Evolutionary conservation across 92 coral and sea anemone genomes (phyloP).

Genomic region (Desmophyllum pertusum): DNA sequence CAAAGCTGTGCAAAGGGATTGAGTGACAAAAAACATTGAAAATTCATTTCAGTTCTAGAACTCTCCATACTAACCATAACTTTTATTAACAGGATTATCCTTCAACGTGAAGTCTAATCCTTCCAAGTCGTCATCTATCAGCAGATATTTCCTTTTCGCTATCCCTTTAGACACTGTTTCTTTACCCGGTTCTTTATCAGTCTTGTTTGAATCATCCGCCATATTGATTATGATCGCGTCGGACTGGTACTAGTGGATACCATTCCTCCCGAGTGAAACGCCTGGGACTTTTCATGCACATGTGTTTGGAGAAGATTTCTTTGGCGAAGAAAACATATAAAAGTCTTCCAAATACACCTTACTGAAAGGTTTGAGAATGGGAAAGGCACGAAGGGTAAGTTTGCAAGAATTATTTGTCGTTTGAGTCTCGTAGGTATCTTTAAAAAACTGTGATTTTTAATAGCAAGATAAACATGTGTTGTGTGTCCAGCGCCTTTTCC

Average conservation of each 20-base stretch:
- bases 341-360: neutral
- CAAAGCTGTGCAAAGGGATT: too few relatives aligned
- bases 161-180: conserved; percentile 67
- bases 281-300: conserved; percentile 48
- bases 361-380: conserved; percentile 31
- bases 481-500: neutral
- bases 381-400: conserved; percentile 58
- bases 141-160: conserved; percentile 79
- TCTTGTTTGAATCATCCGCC: conserved; percentile 34
- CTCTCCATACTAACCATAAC: conserved; percentile 57
- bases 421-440: neutral
- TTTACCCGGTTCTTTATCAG: neutral
- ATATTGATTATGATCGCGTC: conserved; percentile 13
- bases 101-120: conserved; percentile 59
- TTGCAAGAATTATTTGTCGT: neutral
- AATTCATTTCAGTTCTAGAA: neutral
- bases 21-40: neutral
- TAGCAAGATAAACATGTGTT: neutral
- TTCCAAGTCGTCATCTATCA: conserved; percentile 76
- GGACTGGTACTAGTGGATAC: conserved; percentile 24
- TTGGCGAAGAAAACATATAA: conserved; percentile 38
- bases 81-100: conserved; percentile 77
- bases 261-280: conserved; percentile 15
- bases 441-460: neutral
- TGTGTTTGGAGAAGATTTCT: conserved; percentile 26